Percentiles rank a stretch among this genome's conserved stretches.
These are phyloP conservation scores for Syrphus vitripennis DNA, from an alignment of 2,888 invertebrate genomes.

Conservation along the genomic window DNA sequence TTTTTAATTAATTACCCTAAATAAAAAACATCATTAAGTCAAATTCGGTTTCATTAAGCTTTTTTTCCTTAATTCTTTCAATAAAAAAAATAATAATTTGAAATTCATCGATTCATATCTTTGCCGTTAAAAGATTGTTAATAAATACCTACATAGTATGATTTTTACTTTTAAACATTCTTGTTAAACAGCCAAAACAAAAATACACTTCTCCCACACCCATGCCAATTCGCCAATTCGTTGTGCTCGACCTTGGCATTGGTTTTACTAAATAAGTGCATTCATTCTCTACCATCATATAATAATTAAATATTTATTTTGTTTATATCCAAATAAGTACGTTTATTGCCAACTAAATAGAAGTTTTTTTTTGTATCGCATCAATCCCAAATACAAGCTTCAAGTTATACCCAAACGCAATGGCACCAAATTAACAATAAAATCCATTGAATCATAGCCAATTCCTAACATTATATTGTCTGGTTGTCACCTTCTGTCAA, in stretches of 20 bases:
- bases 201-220: conserved; percentile 28
- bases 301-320: background rate
- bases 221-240: background rate
- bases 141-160: background rate
- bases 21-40: too few relatives aligned
- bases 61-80: too few relatives aligned
- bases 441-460: conserved; percentile 50
- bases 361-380: conserved; percentile 7
- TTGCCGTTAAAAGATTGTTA: background rate
- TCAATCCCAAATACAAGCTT: background rate
- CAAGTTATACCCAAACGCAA: background rate
- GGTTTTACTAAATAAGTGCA: conserved; percentile 14
- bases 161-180: background rate
- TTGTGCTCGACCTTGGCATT: conserved; percentile 57
- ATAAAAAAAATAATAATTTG: too few relatives aligned
- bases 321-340: conserved; percentile 12
- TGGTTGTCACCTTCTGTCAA: conserved; percentile 55
- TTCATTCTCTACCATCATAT: conserved; percentile 1
- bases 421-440: conserved; percentile 23
- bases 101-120: background rate
- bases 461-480: conserved; percentile 50
- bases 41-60: too few relatives aligned
- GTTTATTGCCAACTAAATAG: conserved; percentile 49
- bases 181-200: conserved; percentile 6
- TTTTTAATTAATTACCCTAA: too few relatives aligned